phyloP scores from a whole-genome alignment of 2,113 vertebrate genomes.

The Fregetta grallaria region DNA sequence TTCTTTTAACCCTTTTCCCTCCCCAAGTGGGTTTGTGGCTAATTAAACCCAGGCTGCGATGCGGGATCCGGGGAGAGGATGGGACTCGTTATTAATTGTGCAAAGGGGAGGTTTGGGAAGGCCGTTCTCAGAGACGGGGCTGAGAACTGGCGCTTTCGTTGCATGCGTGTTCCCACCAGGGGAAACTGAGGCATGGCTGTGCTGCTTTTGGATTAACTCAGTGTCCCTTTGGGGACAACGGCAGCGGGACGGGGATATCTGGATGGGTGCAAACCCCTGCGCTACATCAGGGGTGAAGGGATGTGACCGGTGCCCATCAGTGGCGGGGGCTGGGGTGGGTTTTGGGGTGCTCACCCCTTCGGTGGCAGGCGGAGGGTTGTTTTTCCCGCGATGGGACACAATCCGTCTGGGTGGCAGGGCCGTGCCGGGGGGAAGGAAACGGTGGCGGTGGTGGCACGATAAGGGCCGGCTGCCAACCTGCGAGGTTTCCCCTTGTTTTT shows the following conservation, averaged over 20 bases:
- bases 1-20: not conserved
- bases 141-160: not conserved
- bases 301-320: not conserved
- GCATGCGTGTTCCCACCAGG: accelerated
- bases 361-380: not conserved
- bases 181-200: not conserved
- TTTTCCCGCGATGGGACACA: not conserved
- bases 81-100: not conserved
- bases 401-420: not conserved
- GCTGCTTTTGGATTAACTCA: accelerated
- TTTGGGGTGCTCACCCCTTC: not conserved
- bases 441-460: not conserved
- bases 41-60: not conserved
- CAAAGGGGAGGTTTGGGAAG: not conserved
- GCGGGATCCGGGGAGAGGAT: not conserved
- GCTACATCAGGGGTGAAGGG: accelerated
- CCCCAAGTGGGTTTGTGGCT: not conserved
- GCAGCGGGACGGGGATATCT: not conserved
- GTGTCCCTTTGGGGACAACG: not conserved
- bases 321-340: not conserved
- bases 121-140: not conserved
- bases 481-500: constrained; percentile 52
- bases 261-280: not conserved
- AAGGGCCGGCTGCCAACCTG: not conserved
- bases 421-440: constrained; percentile 22